These are phyloP conservation scores for Achlya flavicornis DNA, from an alignment of 2,888 invertebrate species.

Conservation along the genomic window DNA sequence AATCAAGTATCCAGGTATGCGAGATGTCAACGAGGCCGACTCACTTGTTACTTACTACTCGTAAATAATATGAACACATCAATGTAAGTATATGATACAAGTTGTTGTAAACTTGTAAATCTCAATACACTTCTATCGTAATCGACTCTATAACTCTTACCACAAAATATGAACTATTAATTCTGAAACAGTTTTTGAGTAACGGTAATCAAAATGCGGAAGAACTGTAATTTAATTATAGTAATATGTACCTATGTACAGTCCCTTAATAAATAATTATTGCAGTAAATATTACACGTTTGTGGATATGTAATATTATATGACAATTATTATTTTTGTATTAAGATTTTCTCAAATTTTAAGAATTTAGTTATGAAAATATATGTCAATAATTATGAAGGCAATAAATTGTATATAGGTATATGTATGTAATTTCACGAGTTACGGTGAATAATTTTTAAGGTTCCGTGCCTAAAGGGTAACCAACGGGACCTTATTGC, in stretches of 20 bases:
- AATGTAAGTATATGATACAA: background rate
- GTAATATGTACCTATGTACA: background rate
- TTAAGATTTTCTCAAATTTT: no score
- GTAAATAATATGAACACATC: background rate
- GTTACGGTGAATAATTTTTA: no score
- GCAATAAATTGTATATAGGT: background rate
- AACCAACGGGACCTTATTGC: no score
- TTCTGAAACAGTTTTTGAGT: background rate
- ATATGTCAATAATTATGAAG: background rate
- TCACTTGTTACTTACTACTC: background rate
- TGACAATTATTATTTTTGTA: no score
- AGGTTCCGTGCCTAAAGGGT: no score
- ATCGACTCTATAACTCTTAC: background rate
- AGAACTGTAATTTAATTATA: background rate
- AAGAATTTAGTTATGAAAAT: no score
- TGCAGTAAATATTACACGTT: background rate
- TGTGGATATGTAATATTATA: background rate
- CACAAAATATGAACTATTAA: background rate
- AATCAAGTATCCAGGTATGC: conserved; percentile 69
- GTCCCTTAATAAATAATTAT: background rate
- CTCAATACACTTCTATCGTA: background rate
- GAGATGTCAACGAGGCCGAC: background rate
- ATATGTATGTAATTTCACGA: background rate
- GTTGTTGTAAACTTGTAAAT: background rate
- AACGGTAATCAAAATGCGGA: background rate